Evolutionary conservation across 1,140 invertebrate genomes (phyloP).

Genomic region (Calephelis virginiensis): DNA sequence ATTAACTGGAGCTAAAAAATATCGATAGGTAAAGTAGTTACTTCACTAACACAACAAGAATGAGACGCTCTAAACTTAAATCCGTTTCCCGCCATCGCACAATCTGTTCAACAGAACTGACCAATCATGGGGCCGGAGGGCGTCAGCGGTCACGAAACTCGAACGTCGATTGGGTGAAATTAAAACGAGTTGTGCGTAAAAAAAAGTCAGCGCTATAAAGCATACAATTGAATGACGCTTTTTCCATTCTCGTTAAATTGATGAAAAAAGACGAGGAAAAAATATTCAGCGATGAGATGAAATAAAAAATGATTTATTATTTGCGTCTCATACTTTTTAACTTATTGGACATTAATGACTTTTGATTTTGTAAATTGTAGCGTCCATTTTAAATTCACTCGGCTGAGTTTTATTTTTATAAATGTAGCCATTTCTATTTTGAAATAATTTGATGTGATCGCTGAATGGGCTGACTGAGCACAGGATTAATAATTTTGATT

Average conservation of each 20-base stretch:
- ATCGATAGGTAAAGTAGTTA: constrained; percentile 35
- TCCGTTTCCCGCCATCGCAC: constrained; percentile 72
- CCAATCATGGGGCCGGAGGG: constrained; percentile 61
- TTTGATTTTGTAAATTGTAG: constrained; percentile 59
- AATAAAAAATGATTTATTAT: constrained; percentile 76
- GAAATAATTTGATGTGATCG: constrained; percentile 25
- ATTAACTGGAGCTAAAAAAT: background rate
- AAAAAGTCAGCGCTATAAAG: constrained; percentile 55
- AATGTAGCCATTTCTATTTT: constrained; percentile 35
- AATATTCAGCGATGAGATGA: constrained; percentile 61
- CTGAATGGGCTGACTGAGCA: constrained; percentile 1
- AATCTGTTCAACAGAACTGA: constrained; percentile 54
- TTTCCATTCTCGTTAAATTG: constrained; percentile 70
- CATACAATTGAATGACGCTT: constrained; percentile 73
- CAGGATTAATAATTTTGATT: constrained; percentile 9
- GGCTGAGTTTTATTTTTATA: constrained; percentile 41
- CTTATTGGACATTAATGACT: constrained; percentile 75
- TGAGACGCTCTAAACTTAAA: constrained; percentile 74
- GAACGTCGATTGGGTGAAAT: constrained; percentile 57
- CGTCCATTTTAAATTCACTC: constrained; percentile 34
- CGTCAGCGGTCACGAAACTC: constrained; percentile 42
- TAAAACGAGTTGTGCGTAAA: constrained; percentile 66
- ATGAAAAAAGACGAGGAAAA: constrained; percentile 71
- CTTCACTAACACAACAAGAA: constrained; percentile 49
- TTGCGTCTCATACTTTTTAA: constrained; percentile 68